Evolutionary conservation across 2,113 vertebrate genomes (phyloP).

Genomic region (Nyctibius bracteatus): DNA sequence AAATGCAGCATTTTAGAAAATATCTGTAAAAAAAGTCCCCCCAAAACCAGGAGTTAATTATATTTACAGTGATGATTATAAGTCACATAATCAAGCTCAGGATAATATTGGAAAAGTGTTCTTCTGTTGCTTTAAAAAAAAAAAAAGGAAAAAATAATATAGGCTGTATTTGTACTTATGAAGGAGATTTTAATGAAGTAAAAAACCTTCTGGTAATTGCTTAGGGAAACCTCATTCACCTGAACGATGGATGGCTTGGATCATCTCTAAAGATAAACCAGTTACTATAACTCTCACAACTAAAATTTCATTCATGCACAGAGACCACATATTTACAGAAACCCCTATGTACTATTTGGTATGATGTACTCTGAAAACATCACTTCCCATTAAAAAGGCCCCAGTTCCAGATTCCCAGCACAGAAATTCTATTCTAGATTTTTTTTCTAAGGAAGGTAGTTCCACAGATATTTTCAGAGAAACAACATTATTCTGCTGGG

Average conservation of each 20-base stretch:
- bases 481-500: neutral
- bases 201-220: neutral
- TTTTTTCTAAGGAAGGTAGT: neutral
- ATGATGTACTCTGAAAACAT: neutral
- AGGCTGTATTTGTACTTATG: neutral
- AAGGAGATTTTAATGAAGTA: neutral
- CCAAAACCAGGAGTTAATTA: neutral
- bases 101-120: neutral
- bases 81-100: neutral
- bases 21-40: conserved; percentile 70
- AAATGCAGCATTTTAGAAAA: conserved; percentile 87
- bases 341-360: neutral
- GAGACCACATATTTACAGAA: neutral
- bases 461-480: neutral
- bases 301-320: neutral
- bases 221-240: neutral
- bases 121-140: neutral
- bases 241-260: neutral
- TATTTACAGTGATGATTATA: neutral
- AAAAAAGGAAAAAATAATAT: neutral
- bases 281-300: neutral
- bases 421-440: neutral
- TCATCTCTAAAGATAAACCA: neutral
- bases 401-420: neutral
- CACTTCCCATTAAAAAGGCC: neutral